These are phyloP conservation scores for Phrynosoma platyrhinos DNA, from an alignment of 2,113 vertebrate species.

Conservation along the genomic window DNA sequence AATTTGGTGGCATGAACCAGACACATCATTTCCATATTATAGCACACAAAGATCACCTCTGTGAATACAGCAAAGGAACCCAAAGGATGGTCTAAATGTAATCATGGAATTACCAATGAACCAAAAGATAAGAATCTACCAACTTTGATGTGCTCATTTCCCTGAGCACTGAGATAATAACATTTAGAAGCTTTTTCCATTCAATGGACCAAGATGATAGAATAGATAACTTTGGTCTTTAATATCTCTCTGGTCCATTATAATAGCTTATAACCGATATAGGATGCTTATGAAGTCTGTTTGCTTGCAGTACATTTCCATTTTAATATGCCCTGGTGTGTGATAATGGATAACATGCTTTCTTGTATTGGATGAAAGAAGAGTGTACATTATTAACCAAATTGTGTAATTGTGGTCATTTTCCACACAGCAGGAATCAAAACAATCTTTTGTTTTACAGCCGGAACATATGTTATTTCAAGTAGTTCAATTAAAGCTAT, in stretches of 20 bases:
- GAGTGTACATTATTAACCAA: constrained; percentile 1
- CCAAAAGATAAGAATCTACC: constrained; percentile 24
- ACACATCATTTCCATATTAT: background rate
- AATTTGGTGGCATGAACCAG: background rate
- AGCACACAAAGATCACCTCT: background rate
- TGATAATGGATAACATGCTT: background rate
- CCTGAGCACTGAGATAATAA: constrained; percentile 17
- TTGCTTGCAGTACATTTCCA: background rate
- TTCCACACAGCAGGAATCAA: constrained; percentile 10
- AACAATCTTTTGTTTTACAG: constrained; percentile 28
- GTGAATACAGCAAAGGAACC: background rate
- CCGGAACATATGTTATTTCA: constrained; percentile 31
- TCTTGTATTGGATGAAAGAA: constrained; percentile 23
- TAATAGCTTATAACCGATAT: constrained; percentile 25
- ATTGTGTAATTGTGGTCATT: constrained; percentile 37
- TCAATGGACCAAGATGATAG: constrained; percentile 31
- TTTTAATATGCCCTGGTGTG: constrained; percentile 29
- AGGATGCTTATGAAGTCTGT: constrained; percentile 33
- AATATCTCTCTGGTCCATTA: accelerated
- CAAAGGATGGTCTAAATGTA: background rate
- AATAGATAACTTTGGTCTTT: constrained; percentile 30
- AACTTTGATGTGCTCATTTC: constrained; percentile 29
- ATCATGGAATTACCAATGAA: background rate
- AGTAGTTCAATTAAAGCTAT: constrained; percentile 54
- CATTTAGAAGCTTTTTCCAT: constrained; percentile 28